phyloP scores from a whole-genome alignment of 2,797 vertebrate species.

The Muraenolepis orangiensis region DNA sequence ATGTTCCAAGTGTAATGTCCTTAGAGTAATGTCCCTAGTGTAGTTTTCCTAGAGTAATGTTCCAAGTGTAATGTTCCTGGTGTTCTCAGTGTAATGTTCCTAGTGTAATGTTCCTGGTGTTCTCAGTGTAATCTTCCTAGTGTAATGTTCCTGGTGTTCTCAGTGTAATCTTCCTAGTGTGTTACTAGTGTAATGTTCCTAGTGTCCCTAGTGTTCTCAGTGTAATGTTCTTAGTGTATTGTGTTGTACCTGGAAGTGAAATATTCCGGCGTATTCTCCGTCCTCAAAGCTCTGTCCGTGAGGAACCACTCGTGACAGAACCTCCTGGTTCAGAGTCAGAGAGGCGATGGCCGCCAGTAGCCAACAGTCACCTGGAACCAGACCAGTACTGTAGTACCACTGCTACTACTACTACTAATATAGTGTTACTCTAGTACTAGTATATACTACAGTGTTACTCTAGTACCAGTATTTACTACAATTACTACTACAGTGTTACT shows the following conservation, averaged over 20 bases:
- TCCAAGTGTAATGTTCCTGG: neutral
- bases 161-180: no score
- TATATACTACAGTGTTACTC: no score
- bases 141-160: neutral
- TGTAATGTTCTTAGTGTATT: neutral
- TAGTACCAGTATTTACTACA: no score
- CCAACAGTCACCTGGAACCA: conserved; percentile 87
- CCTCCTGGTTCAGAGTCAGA: conserved; percentile 82
- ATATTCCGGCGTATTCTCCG: conserved; percentile 82
- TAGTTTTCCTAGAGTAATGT: no score
- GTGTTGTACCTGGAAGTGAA: conserved; percentile 83
- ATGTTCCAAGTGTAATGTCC: no score
- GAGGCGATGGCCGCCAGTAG: conserved; percentile 89
- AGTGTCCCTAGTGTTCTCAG: neutral
- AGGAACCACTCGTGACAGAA: conserved; percentile 83
- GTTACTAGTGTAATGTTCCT: no score
- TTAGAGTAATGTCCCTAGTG: no score
- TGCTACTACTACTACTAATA: no score
- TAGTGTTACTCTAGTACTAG: no score
- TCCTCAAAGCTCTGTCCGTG: conserved; percentile 81
- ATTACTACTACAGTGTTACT: no score
- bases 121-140: neutral
- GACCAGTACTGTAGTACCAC: neutral
- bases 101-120: neutral
- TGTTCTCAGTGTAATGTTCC: neutral